phyloP scores from a whole-genome alignment of 2,797 vertebrate genomes.

The Periophthalmus magnuspinnatus region DNA sequence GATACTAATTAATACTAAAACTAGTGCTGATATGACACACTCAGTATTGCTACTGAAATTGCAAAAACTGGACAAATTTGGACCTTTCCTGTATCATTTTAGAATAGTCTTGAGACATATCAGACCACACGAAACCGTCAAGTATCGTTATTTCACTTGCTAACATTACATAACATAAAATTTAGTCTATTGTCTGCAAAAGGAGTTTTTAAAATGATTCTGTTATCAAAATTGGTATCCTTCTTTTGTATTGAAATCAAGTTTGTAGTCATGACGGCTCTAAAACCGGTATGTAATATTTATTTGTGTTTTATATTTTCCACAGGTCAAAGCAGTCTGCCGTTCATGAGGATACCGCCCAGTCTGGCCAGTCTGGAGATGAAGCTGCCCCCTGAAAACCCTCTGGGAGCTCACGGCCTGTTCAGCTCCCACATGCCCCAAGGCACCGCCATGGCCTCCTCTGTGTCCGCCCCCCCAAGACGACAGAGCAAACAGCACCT shows the following conservation, averaged over 20 bases:
- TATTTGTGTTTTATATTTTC: background rate
- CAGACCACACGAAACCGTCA: no score
- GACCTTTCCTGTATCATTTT: no score
- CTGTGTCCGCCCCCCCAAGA: slow-evolving; percentile 76
- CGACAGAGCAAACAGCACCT: slow-evolving; percentile 91
- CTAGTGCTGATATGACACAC: no score
- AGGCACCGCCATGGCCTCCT: slow-evolving; percentile 76
- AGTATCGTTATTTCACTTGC: no score
- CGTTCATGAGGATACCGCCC: slow-evolving; percentile 85
- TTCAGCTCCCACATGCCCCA: slow-evolving; percentile 82
- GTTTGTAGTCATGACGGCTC: background rate
- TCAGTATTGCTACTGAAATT: no score
- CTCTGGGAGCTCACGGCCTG: slow-evolving; percentile 72
- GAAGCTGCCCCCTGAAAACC: slow-evolving; percentile 82
- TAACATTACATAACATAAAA: no score
- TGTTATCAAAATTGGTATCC: no score
- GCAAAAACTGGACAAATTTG: no score
- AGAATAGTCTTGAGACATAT: no score
- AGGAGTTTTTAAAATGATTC: no score
- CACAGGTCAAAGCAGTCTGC: slow-evolving; percentile 79
- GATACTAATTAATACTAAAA: no score
- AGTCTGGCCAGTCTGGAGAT: slow-evolving; percentile 90
- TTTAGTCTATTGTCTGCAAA: no score
- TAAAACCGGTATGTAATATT: background rate
- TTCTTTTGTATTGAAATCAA: background rate